Evolutionary conservation across 1,140 invertebrate species (phyloP).

Genomic region (Aphaenogaster ashmeadi): DNA sequence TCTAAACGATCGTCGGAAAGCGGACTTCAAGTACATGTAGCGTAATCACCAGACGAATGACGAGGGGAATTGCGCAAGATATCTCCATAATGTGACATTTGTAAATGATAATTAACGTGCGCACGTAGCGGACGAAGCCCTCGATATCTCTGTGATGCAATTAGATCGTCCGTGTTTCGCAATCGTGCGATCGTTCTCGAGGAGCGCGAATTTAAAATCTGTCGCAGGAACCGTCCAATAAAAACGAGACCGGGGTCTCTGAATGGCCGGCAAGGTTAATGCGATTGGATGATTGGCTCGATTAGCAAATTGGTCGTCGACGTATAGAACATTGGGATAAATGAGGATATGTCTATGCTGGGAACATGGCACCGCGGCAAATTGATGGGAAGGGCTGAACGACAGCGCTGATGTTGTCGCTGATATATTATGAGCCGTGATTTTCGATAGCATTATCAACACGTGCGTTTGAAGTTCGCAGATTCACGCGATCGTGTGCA

Average conservation of each 20-base stretch:
- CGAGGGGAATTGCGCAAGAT: constrained; percentile 6
- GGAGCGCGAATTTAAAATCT: constrained; percentile 62
- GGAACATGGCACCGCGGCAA: constrained; percentile 80
- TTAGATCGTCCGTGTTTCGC: not conserved
- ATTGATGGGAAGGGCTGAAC: constrained; percentile 81
- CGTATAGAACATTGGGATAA: constrained; percentile 84
- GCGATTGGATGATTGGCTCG: constrained; percentile 86
- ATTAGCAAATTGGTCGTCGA: constrained; percentile 85
- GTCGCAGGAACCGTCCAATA: constrained; percentile 84
- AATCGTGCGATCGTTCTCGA: not conserved
- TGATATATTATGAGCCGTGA: constrained; percentile 73
- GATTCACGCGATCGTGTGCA: not conserved
- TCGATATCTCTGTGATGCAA: not conserved
- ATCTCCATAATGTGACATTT: not conserved
- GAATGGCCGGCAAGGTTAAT: constrained; percentile 86
- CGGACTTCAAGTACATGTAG: constrained; percentile 19
- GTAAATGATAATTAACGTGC: constrained; percentile 25
- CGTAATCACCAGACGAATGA: constrained; percentile 27
- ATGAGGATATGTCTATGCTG: constrained; percentile 86
- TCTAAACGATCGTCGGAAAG: constrained; percentile 38
- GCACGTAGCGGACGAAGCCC: not conserved
- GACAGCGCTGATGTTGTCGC: constrained; percentile 67
- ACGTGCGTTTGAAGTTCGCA: not conserved
- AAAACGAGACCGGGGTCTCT: constrained; percentile 73
- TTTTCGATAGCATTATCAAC: constrained; percentile 63